These are phyloP conservation scores for Acromyrmex echinatior DNA, from an alignment of 1,140 invertebrate species.

Conservation along the genomic window DNA sequence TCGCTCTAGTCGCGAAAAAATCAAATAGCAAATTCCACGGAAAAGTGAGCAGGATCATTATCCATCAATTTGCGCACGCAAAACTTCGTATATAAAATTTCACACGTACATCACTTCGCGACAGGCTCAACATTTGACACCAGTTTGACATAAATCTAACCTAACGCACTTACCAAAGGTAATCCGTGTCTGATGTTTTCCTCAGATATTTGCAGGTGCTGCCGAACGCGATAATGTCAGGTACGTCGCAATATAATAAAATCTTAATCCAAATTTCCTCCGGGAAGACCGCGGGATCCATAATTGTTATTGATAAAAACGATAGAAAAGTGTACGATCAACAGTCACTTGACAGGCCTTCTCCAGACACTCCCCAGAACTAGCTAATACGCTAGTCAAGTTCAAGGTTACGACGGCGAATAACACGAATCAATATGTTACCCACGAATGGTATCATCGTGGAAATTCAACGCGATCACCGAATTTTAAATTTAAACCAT, in stretches of 20 bases:
- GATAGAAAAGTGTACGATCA: slow-evolving; percentile 80
- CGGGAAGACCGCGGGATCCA: slow-evolving; percentile 86
- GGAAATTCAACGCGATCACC: neutral
- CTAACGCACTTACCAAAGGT: slow-evolving; percentile 84
- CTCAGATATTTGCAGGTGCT: slow-evolving; percentile 86
- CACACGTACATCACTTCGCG: neutral
- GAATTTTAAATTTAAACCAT: neutral
- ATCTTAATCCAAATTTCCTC: slow-evolving; percentile 87
- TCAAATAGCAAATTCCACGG: neutral
- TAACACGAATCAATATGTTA: slow-evolving; percentile 69
- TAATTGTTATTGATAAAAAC: slow-evolving; percentile 81
- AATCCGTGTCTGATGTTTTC: slow-evolving; percentile 85
- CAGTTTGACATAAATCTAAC: slow-evolving; percentile 75
- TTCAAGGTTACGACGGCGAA: slow-evolving; percentile 83
- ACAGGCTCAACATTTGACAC: neutral
- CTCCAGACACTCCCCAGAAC: slow-evolving; percentile 82
- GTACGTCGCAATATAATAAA: slow-evolving; percentile 85
- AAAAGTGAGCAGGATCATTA: neutral
- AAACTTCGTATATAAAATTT: neutral
- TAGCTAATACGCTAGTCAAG: slow-evolving; percentile 84
- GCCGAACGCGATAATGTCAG: slow-evolving; percentile 86
- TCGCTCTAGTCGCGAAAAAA: neutral
- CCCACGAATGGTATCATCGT: slow-evolving; percentile 44
- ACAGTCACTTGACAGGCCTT: slow-evolving; percentile 73
- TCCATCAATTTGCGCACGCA: neutral